These are phyloP conservation scores for Axis porcinus DNA, from an alignment of 2,113 vertebrate species.

Conservation along the genomic window DNA sequence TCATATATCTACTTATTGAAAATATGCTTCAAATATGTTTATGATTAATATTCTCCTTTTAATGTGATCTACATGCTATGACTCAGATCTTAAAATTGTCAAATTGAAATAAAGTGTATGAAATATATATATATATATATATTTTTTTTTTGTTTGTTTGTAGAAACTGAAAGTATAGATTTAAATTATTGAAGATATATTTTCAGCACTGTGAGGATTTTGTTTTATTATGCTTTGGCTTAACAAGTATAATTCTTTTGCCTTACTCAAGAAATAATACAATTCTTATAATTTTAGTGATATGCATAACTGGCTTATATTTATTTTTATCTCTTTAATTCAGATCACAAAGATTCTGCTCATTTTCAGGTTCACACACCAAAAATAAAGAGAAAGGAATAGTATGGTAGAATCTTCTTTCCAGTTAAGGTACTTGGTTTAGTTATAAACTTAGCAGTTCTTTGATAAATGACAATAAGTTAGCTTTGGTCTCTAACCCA, in stretches of 20 bases:
- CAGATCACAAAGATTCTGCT: constrained; percentile 87
- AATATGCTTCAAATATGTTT: not conserved
- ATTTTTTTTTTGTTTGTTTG: not conserved
- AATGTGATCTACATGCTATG: not conserved
- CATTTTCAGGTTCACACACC: constrained; percentile 88
- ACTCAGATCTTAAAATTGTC: not conserved
- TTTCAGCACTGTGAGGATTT: not conserved
- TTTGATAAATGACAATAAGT: not conserved
- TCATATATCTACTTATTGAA: not conserved
- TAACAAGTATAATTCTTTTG: not conserved
- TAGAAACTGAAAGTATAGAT: not conserved
- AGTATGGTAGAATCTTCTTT: constrained; percentile 86
- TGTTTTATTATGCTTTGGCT: not conserved
- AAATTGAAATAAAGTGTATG: not conserved
- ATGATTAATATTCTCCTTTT: not conserved
- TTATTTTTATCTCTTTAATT: constrained; percentile 14
- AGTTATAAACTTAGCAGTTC: not conserved
- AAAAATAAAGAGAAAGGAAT: constrained; percentile 85
- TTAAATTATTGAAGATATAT: not conserved
- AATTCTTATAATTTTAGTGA: not conserved
- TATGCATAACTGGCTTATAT: not conserved
- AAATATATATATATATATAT: not conserved
- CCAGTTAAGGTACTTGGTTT: constrained; percentile 84
- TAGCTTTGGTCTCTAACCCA: not conserved
- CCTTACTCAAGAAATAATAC: not conserved